phyloP scores from a whole-genome alignment of 2,888 invertebrate genomes.

The Tricholauxania praeusta region DNA sequence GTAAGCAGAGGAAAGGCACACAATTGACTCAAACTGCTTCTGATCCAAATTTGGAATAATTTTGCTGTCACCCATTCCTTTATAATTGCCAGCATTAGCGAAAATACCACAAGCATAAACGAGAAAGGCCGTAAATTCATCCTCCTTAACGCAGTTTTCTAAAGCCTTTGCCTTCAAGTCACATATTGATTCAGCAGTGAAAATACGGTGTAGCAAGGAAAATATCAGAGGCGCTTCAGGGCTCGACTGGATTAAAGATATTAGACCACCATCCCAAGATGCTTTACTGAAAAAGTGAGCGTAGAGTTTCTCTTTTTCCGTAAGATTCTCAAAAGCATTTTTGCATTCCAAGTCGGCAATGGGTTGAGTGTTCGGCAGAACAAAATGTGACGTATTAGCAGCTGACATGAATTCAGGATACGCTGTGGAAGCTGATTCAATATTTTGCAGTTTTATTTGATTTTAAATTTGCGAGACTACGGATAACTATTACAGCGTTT shows the following conservation, averaged over 20 bases:
- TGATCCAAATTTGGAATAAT: constrained; percentile 86
- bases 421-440: too few relatives aligned
- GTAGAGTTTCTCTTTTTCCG: constrained; percentile 85
- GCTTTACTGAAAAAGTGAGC: constrained; percentile 92
- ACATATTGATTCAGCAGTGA: constrained; percentile 76
- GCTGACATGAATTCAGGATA: constrained; percentile 52
- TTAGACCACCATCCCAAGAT: constrained; percentile 90
- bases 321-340: constrained; percentile 86
- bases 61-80: constrained; percentile 95
- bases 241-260: constrained; percentile 90
- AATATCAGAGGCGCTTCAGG: constrained; percentile 93
- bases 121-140: constrained; percentile 87
- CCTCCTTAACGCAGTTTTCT: constrained; percentile 76
- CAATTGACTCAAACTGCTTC: constrained; percentile 78
- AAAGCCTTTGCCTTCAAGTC: constrained; percentile 77
- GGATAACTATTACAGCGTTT: too few relatives aligned
- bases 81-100: constrained; percentile 93
- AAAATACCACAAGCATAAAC: constrained; percentile 89
- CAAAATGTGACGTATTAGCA: constrained; percentile 60
- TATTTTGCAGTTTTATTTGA: too few relatives aligned
- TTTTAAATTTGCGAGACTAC: too few relatives aligned
- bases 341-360: constrained; percentile 83
- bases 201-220: constrained; percentile 85
- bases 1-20: constrained; percentile 79
- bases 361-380: constrained; percentile 67